A percentile compares a stretch with the other conserved stretches of the same genome.
These are phyloP conservation scores for Syngnathus acus DNA, from an alignment of 2,797 vertebrate genomes.

Conservation along the genomic window DNA sequence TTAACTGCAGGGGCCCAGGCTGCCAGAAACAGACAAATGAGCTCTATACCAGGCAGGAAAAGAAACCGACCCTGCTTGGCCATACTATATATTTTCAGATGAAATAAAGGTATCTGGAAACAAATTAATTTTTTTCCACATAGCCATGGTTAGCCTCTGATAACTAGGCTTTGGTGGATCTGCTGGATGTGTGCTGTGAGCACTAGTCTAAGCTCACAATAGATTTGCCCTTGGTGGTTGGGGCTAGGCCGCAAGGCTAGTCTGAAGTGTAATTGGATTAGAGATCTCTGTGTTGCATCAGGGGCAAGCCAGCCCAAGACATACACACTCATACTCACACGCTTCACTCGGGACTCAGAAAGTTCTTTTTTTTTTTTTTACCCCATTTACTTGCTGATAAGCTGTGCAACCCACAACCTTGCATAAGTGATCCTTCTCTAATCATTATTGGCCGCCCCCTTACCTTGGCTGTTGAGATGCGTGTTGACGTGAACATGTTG, in stretches of 20 bases:
- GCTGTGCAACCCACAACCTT: conserved; percentile 10
- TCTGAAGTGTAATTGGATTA: conserved; percentile 67
- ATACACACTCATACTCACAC: conserved; percentile 10
- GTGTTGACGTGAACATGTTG: conserved; percentile 5
- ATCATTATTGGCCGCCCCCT: conserved; percentile 17
- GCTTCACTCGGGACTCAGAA: conserved; percentile 3
- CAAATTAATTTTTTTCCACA: conserved; percentile 4
- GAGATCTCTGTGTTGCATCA: conserved; percentile 52
- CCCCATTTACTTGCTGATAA: not conserved
- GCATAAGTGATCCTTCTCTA: conserved; percentile 14
- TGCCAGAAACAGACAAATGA: conserved; percentile 8
- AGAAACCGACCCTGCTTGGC: not conserved
- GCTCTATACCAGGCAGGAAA: not conserved
- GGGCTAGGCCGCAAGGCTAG: conserved; percentile 46
- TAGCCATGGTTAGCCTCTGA: conserved; percentile 17
- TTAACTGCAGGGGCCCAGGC: conserved; percentile 33
- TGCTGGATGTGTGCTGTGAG: conserved; percentile 32
- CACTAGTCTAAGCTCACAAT: conserved; percentile 23
- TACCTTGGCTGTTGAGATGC: not conserved
- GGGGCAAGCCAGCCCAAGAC: conserved; percentile 21
- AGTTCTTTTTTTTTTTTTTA: conserved; percentile 21
- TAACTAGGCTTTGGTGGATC: conserved; percentile 21
- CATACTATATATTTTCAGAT: not conserved
- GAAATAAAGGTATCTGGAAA: not conserved
- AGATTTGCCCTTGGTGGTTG: conserved; percentile 55